Conservation (phyloP, 2,888 invertebrate species). For the Mongoloraphidia duomilia region DNA sequence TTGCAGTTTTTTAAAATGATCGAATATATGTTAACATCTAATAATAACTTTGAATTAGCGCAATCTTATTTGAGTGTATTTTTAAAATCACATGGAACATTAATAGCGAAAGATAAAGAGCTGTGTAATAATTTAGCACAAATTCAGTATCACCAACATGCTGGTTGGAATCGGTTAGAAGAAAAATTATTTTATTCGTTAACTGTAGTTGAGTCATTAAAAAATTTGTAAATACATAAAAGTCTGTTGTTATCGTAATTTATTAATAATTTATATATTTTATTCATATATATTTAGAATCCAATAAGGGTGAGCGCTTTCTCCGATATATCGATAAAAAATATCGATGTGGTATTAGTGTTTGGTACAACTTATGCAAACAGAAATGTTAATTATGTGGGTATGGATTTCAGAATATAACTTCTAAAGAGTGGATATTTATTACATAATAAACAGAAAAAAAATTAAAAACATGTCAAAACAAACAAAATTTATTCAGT, state of each 20-base stretch:
- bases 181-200: slow-evolving; percentile 57
- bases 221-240: slow-evolving; percentile 32
- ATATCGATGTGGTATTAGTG: too few relatives aligned
- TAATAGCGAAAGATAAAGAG: slow-evolving; percentile 38
- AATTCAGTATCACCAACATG: slow-evolving; percentile 42
- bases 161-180: slow-evolving; percentile 52
- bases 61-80: slow-evolving; percentile 83
- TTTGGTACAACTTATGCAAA: too few relatives aligned
- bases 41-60: slow-evolving; percentile 74
- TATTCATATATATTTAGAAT: neutral
- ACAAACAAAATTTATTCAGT: neutral
- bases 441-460: neutral
- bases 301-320: too few relatives aligned
- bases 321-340: too few relatives aligned
- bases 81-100: slow-evolving; percentile 60
- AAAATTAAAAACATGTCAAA: neutral
- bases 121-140: slow-evolving; percentile 39
- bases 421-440: too few relatives aligned
- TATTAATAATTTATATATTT: neutral
- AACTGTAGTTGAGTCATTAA: slow-evolving; percentile 60
- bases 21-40: slow-evolving; percentile 51
- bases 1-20: slow-evolving; percentile 65
- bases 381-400: too few relatives aligned
- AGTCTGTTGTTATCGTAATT: neutral
- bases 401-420: too few relatives aligned